phyloP scores from a whole-genome alignment of 2,888 invertebrate species.

The Lissonota sp. region DNA sequence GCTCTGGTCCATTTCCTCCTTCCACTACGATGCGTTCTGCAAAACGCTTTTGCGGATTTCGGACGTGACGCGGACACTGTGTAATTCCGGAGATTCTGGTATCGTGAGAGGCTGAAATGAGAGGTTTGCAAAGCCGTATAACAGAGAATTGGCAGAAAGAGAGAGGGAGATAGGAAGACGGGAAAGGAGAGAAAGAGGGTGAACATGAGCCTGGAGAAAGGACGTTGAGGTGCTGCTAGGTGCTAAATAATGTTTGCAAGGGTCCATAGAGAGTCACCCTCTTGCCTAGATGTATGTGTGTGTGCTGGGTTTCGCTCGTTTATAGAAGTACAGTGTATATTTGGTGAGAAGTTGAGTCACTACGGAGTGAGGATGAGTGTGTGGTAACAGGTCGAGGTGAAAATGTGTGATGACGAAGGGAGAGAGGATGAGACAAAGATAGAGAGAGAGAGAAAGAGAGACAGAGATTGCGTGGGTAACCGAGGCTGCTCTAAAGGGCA shows the following conservation, averaged over 20 bases:
- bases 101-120: slow-evolving; percentile 21
- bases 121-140: slow-evolving; percentile 23
- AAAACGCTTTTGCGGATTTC: slow-evolving; percentile 1
- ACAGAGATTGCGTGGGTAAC: slow-evolving; percentile 33
- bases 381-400: slow-evolving; percentile 39
- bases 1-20: not conserved
- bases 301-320: slow-evolving; percentile 17
- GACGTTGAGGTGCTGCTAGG: slow-evolving; percentile 47
- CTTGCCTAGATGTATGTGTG: slow-evolving; percentile 13
- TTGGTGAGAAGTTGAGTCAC: slow-evolving; percentile 58
- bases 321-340: slow-evolving; percentile 1
- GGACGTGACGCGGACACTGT: slow-evolving; percentile 42
- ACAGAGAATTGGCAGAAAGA: slow-evolving; percentile 10
- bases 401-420: slow-evolving; percentile 41
- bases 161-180: no score
- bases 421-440: slow-evolving; percentile 29
- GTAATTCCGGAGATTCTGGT: slow-evolving; percentile 48
- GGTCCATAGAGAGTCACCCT: slow-evolving; percentile 22
- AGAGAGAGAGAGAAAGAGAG: slow-evolving; percentile 23
- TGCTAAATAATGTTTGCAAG: slow-evolving; percentile 51
- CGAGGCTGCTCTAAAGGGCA: slow-evolving; percentile 48
- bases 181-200: not conserved
- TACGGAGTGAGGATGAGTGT: slow-evolving; percentile 37
- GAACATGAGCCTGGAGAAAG: slow-evolving; percentile 20
- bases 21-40: slow-evolving; percentile 8